Base-by-base conservation (phyloP, 2,888 invertebrate species). In the Allygus modestus region DNA sequence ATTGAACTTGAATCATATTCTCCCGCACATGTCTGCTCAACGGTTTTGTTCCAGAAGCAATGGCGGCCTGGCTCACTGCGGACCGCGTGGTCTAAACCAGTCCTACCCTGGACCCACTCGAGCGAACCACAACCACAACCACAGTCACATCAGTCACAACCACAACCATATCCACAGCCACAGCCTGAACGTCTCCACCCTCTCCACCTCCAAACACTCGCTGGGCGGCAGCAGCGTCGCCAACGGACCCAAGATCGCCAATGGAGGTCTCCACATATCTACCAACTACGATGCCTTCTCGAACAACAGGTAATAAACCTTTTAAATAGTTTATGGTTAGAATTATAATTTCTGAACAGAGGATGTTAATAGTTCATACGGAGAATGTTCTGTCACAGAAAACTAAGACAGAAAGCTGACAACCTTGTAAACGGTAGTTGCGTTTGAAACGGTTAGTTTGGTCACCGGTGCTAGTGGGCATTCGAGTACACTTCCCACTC, bases 171-270 rank as follows among this genome's bases (percentile, higher is more conserved):
- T 23, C 17, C 84, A 84, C 79, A 79, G 43, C 37, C 82, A 84
- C 23, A 84, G 86, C 1, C 85, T 86, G 23, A 86, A 86, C 82
- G 83, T 84, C 28, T 86, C 86, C 88, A 94, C 94, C 84, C 90
- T 95, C 88, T 93, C 94, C 89, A 93, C 93, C 81, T 93, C 94
- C 26, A 94, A 94, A 89, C 94, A 94, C 87, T 94, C 93, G 71
- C 91, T 93, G 51, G 93, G 87, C 37, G 93, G 92, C 33, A 92
- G 92, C 83, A 92, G 92, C 88, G 91, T 92, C 88, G 93, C 93
- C 88, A 93, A 93, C n/a, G 84, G 86, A 90, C 89, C 88, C 41
- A 90, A 90, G 87, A 87, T 90, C 82, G 89, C 91, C 58, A 93
- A 93, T 87, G 93, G 93, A 7, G 93, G 93, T 28, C 90, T 92